phyloP scores from a whole-genome alignment of 1,140 invertebrate genomes.

The Asobara japonica region DNA sequence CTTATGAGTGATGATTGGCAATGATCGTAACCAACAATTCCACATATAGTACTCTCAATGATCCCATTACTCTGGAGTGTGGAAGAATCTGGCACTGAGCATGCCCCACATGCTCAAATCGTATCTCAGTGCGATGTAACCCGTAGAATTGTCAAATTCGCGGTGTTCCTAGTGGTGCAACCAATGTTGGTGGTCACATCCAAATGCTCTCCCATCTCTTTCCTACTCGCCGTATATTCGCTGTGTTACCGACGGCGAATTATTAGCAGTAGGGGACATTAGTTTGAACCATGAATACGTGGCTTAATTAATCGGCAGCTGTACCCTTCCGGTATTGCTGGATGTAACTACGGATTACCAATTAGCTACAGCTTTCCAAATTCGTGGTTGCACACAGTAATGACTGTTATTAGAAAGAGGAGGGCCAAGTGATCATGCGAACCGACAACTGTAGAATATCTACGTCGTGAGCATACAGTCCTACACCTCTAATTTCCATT shows the following conservation, averaged over 20 bases:
- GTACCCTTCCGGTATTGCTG: slow-evolving; percentile 35
- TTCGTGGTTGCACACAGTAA: slow-evolving; percentile 26
- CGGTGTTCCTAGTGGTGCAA: slow-evolving; percentile 24
- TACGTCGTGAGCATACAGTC: too few species aligned
- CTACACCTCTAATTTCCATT: too few species aligned
- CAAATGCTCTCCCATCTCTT: slow-evolving; percentile 21
- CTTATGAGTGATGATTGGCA: too few species aligned
- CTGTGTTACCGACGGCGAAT: slow-evolving; percentile 39
- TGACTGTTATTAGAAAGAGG: slow-evolving; percentile 6
- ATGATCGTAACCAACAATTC: too few species aligned
- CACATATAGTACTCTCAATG: neutral
- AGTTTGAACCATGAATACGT: slow-evolving; percentile 49
- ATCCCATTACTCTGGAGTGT: neutral
- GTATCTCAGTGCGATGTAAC: neutral
- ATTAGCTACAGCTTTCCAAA: slow-evolving; percentile 48
- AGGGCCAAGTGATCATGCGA: neutral
- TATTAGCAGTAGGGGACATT: slow-evolving; percentile 50
- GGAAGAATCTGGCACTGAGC: neutral
- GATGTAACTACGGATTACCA: slow-evolving; percentile 48
- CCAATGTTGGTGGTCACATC: slow-evolving; percentile 27
- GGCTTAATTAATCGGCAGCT: slow-evolving; percentile 53
- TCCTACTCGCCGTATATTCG: neutral
- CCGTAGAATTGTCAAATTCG: slow-evolving; percentile 23
- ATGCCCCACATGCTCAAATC: neutral
- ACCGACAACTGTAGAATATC: neutral